Base-by-base conservation (phyloP, 2,113 vertebrate species). In the Sigmodon hispidus region DNA sequence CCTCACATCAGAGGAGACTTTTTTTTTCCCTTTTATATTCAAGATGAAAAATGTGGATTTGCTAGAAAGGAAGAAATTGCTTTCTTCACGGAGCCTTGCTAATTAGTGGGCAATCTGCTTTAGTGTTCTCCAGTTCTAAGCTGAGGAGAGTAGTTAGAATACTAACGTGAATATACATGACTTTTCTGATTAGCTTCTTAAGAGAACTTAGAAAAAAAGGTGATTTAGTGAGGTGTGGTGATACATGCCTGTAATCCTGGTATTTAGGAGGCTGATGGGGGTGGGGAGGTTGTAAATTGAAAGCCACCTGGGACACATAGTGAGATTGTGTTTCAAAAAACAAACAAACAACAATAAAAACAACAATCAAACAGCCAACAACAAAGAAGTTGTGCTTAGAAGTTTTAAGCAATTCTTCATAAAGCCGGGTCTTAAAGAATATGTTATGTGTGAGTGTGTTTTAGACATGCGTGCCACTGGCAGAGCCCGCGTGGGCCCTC, bases 361-460 rank as follows among this genome's bases (percentile, higher is more conserved):
- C 24, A 84, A 31, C 76, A 85, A 65, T 16, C 12, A 15, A 24
- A 73, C 40, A 40, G 29, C 63, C 73, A 80, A 80, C 9, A 59
- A 11, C 76, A 57, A 55, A 59, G 43, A 69, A 16, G 48, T 50
- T 69, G 59, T 29, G 5, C 19, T 11, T 61, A 75, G 24, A 19
- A n/a, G 34, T 55, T 87, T 87, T 70, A n/a, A 52, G 11, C 8
- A 8, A 16, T 48, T 57, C 48, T 85, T 80, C 11, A 7, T 80
- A 24, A 87, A 3, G 40, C 19, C 0, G 8, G 45, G 7, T 40
- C 59, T 83, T 92, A n/a, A 61, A 59, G 19, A 21, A 3, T 40
- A 29, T 48, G 45, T 0, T 15, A 11, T 0, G 10, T 29, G 34
- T 36, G 3, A 6, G 13, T n/a, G n/a, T n/a, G n/a, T n/a, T n/a